Evolutionary conservation across 2,797 vertebrate species (phyloP), one percentile per base, ranked within the genome.

Genomic region (Hypotaenidia okinawae): DNA sequence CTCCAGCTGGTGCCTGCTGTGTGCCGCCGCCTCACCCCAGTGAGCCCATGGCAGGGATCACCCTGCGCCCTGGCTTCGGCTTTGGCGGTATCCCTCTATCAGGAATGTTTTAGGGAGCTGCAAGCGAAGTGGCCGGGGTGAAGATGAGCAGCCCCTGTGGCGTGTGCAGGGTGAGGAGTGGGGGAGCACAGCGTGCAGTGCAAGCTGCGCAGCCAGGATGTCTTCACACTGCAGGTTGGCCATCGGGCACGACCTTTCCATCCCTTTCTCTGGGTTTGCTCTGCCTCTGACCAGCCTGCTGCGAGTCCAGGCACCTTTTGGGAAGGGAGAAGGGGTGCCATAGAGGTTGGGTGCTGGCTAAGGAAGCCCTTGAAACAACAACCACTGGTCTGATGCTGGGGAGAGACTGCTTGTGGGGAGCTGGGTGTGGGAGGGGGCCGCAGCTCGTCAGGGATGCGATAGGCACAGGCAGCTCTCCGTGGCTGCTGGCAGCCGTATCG

Each of bases 31-130:
- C 28, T 39, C 2, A 3, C 35, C 4, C 47, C 2, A 1, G 16
- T 32, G 45, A 68, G 69, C 30, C n/a, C 79, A 15, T 1, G 0
- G 10, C 28, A 79, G 30, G 61, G 66, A 3, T 33, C 32, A 27
- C 4, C 41, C 9, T 1, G 2, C 30, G 30, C 58, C 82, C 41
- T 0, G 0, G 14, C 11, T 5, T 25, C 0, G 2, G 18, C 47
- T 37, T 0, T 0, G 49, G 32, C 6, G 0, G 14, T 19, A n/a
- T 28, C 51, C 6, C 5, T n/a, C 28, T 3, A 13, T 10, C 61
- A 22, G 41, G 18, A 77, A 10, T 3, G 0, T 4, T 4, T 37
- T 32, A 9, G 64, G 69, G 72, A 57, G 33, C 14, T 8, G 24
- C 9, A 35, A 19, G 32, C 23, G 5, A 32, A 33, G 47, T 8